These are phyloP conservation scores for Anoura caudifer DNA, from an alignment of 2,113 vertebrate species.

Conservation along the genomic window DNA sequence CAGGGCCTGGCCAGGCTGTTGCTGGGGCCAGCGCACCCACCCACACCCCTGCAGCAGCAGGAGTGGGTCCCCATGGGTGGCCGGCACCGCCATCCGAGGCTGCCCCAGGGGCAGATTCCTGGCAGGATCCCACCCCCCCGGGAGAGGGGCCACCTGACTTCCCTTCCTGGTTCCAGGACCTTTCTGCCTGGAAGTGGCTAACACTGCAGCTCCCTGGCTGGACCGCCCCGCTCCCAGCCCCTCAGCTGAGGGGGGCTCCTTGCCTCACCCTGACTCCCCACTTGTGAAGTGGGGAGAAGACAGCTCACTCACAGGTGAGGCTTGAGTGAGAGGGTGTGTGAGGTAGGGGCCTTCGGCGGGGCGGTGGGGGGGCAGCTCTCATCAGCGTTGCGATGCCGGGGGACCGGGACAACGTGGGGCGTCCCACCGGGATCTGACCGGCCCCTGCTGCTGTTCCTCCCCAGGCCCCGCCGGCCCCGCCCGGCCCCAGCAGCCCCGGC, in stretches of 20 bases:
- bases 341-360: background rate
- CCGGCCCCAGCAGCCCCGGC: rapidly evolving
- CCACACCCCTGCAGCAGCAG: rapidly evolving
- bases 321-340: no score
- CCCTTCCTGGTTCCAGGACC: no score
- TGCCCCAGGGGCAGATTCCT: background rate
- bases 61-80: background rate
- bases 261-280: background rate
- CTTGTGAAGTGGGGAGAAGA: no score
- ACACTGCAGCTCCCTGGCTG: no score
- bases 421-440: rapidly evolving
- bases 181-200: no score
- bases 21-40: background rate
- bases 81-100: background rate
- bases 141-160: no score
- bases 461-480: no score
- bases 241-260: background rate
- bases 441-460: background rate
- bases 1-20: background rate
- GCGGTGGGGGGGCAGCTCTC: background rate
- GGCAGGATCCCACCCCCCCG: background rate
- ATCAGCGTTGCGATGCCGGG: no score
- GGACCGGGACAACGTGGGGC: background rate
- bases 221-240: no score
- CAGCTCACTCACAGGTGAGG: background rate